phyloP scores from a whole-genome alignment of 1,140 invertebrate genomes.

The Brachionus plicatilis region DNA sequence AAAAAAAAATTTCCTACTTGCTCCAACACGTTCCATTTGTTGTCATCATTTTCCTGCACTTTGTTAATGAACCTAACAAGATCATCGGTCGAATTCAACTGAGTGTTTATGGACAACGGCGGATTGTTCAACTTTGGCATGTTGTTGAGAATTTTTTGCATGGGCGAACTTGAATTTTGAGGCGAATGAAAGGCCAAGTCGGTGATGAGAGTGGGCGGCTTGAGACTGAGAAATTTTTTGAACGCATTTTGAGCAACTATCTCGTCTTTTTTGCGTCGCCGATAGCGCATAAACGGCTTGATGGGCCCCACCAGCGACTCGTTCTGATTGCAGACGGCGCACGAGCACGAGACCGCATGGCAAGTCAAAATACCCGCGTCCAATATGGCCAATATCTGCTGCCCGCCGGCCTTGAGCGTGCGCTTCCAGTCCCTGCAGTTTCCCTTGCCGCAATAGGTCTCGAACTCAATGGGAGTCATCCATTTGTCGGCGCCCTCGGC shows the following conservation, averaged over 20 bases:
- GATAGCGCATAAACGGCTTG: constrained; percentile 16
- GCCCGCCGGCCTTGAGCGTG: constrained; percentile 14
- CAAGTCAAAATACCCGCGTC: constrained; percentile 27
- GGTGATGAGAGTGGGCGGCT: constrained; percentile 4
- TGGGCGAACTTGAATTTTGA: neutral
- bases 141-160: neutral
- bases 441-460: constrained; percentile 28
- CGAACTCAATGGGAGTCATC: constrained; percentile 40
- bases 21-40: neutral
- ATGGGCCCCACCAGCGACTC: constrained; percentile 17
- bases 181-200: neutral
- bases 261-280: constrained; percentile 30
- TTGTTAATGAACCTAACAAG: constrained; percentile 8
- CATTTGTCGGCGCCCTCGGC: neutral
- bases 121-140: neutral
- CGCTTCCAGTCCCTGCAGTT: constrained; percentile 39
- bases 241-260: constrained; percentile 33
- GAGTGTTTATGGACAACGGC: neutral
- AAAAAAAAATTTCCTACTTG: neutral
- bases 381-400: neutral
- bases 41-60: constrained; percentile 14
- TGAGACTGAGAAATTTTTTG: constrained; percentile 37
- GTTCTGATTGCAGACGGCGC: constrained; percentile 23
- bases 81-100: neutral
- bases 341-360: constrained; percentile 36